Evolutionary conservation across 2,888 invertebrate species (phyloP).

Genomic region (Eulithis testata): DNA sequence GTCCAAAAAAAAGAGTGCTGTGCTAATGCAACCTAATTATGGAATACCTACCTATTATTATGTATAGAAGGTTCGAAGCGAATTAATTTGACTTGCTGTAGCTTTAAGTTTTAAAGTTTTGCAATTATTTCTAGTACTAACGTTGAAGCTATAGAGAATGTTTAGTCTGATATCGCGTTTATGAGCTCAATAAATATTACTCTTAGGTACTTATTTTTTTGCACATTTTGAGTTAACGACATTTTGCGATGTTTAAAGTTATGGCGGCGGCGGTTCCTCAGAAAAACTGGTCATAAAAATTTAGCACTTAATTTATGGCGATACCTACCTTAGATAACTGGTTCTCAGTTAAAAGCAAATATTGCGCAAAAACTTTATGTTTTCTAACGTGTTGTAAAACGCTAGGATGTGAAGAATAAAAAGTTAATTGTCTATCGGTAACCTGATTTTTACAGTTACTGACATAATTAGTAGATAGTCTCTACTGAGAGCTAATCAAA

Average conservation of each 20-base stretch:
- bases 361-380: conserved; percentile 12
- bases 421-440: background rate
- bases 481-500: too few species aligned
- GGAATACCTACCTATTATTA: too few species aligned
- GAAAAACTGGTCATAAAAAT: conserved; percentile 14
- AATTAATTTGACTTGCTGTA: too few species aligned
- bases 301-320: conserved; percentile 6
- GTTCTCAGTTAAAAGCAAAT: conserved; percentile 10
- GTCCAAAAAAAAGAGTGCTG: too few species aligned
- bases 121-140: too few species aligned
- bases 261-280: conserved; percentile 2
- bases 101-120: too few species aligned
- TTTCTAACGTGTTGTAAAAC: conserved; percentile 2
- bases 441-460: background rate
- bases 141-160: too few species aligned
- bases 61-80: too few species aligned
- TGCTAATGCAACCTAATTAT: too few species aligned
- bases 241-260: conserved; percentile 17
- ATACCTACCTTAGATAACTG: conserved; percentile 7
- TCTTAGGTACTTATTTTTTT: conserved; percentile 4
- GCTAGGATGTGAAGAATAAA: background rate
- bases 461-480: too few species aligned
- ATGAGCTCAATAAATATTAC: conserved; percentile 3
- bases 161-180: background rate
- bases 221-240: conserved; percentile 10